Evolutionary conservation across 2,888 invertebrate genomes (phyloP), one percentile per base, ranked within the genome.

Genomic region (Cremastinae sp.): DNA sequence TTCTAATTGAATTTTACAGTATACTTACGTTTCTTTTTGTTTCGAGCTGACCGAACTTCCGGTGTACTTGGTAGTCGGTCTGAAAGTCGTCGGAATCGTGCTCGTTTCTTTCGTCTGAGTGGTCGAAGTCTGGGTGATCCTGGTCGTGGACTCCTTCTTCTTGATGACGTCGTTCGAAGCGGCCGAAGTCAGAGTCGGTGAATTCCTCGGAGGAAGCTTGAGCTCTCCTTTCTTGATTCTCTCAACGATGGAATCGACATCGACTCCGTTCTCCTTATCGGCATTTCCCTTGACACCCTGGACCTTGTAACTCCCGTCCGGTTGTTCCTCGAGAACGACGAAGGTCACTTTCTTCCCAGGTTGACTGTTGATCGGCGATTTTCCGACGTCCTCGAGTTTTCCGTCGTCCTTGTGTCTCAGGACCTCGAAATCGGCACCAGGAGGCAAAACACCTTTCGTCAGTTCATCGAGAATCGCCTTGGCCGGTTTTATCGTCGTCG

Each of bases 341-440:
- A 96, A 96, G 0, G 96, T 96, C 0, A 96, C 96, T 86, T 96
- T 96, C 89, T 96, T 96, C 79, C 94, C 93, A 0, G 94, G 93
- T 22, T 94, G 86, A 80, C 90, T 92, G 55, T 92, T 91, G 28
- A 92, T 92, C 0, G 93, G 92, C 45, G 93, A 88, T 68, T 93
- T 93, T 0, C 92, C 91, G 0, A 95, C 91, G 84, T 94, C 93
- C 83, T 96, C 95, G 0, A 95, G 90, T 81, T 93, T 93, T 0
- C 95, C 96, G 77, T 93, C 93, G 51, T 93, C 93, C 14, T 93
- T 92, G 65, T 96, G 95, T 84, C 94, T 93, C n/a, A 95, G 92
- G 0, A 96, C 91, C 88, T 96, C 96, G 83, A 94, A 96, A 82
- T 96, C 94, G 0, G 95, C 94, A 0, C 94, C 95, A 0, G 94